A percentile compares a stretch with the other conserved stretches of the same genome.
Evolutionary conservation across 2,888 invertebrate genomes (phyloP).

Genomic region (Scaptodrosophila latifasciaeformis): DNA sequence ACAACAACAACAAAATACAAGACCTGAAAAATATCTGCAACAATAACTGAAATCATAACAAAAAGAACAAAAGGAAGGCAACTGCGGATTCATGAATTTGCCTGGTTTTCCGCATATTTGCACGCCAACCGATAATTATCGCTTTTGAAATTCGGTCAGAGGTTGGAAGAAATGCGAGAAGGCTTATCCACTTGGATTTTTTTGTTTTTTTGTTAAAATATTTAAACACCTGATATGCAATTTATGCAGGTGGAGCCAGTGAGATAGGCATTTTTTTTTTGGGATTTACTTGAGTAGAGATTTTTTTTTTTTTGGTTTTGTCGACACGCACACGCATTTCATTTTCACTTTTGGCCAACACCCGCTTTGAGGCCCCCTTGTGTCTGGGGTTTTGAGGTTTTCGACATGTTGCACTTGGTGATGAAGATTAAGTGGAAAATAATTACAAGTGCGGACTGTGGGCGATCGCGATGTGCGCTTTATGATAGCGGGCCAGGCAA

Average conservation of each 20-base stretch:
- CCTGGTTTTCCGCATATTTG: slow-evolving; percentile 68
- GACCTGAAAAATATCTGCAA: slow-evolving; percentile 1
- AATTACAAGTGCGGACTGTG: slow-evolving; percentile 52
- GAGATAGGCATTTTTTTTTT: slow-evolving; percentile 25
- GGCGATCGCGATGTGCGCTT: slow-evolving; percentile 20
- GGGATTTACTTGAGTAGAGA: no score
- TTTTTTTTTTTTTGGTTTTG: not conserved
- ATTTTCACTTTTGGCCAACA: slow-evolving; percentile 50
- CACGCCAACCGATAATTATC: slow-evolving; percentile 73
- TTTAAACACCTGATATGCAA: slow-evolving; percentile 66
- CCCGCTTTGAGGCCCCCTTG: no score
- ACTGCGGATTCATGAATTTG: not conserved
- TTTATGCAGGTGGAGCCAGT: slow-evolving; percentile 53
- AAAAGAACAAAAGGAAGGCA: slow-evolving; percentile 18
- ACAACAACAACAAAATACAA: not conserved
- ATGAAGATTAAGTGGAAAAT: slow-evolving; percentile 71
- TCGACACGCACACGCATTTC: slow-evolving; percentile 28
- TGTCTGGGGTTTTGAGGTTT: slow-evolving; percentile 62
- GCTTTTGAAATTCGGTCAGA: slow-evolving; percentile 71
- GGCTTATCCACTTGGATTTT: slow-evolving; percentile 37
- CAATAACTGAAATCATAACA: slow-evolving; percentile 22
- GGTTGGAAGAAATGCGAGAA: slow-evolving; percentile 51
- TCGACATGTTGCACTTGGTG: slow-evolving; percentile 66
- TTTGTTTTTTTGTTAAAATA: slow-evolving; percentile 55
- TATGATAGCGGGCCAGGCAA: slow-evolving; percentile 34